Evolutionary conservation across 2,888 invertebrate genomes (phyloP).

Genomic region (Oxycera nigricornis): DNA sequence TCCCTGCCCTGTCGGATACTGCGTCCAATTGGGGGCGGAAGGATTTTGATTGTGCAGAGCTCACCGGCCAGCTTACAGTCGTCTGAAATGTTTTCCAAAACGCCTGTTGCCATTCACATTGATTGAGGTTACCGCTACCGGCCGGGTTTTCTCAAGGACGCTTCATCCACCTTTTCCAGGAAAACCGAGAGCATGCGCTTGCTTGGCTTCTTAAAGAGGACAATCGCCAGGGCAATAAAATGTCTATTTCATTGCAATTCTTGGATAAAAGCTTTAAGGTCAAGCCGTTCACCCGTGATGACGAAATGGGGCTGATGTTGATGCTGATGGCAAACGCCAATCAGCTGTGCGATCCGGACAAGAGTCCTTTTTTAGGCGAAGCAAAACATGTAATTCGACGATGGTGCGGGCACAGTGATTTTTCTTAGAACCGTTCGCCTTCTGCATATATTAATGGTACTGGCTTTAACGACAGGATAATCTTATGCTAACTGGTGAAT

Average conservation of each 20-base stretch:
- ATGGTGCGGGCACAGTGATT: no score
- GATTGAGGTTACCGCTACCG: conserved; percentile 12
- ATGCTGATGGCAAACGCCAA: not conserved
- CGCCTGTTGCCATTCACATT: conserved; percentile 5
- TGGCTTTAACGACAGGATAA: no score
- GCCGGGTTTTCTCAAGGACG: conserved; percentile 23
- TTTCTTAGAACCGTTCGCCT: no score
- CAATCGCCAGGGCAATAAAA: not conserved
- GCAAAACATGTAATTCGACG: no score
- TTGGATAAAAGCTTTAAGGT: conserved; percentile 23
- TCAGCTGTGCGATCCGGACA: conserved; percentile 19
- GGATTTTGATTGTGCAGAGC: no score
- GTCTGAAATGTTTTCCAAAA: not conserved
- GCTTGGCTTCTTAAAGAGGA: not conserved
- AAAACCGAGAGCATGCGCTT: conserved; percentile 11
- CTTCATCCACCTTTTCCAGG: not conserved
- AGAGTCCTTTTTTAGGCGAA: not conserved
- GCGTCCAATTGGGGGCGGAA: no score
- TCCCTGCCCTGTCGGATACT: no score
- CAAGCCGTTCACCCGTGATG: conserved; percentile 1
- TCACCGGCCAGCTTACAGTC: no score
- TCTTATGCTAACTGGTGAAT: no score
- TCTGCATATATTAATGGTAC: no score
- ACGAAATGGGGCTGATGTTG: not conserved
- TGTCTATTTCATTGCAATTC: conserved; percentile 4